Evolutionary conservation across 53 echinoderm and acorn worm species (phyloP), one percentile per base, ranked within the genome.

Genomic region (Echinarachnius parma): DNA sequence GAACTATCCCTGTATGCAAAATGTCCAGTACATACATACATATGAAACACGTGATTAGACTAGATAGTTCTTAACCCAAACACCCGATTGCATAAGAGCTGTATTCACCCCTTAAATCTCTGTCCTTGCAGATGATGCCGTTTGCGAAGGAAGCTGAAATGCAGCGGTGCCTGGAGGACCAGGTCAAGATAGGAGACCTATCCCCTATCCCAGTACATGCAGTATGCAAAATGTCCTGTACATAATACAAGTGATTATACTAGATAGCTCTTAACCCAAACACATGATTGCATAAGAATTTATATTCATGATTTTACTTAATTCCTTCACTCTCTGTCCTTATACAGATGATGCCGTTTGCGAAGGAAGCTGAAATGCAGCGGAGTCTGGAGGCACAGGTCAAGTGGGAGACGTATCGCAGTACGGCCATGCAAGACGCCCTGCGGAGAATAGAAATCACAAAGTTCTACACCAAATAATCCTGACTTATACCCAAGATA

Each of bases 61-160:
- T n/a, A n/a, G n/a, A n/a, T n/a, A n/a, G n/a, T n/a, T n/a, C n/a
- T n/a, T n/a, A n/a, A n/a, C n/a, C n/a, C n/a, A n/a, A n/a, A n/a
- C n/a, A n/a, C n/a, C n/a, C n/a, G n/a, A n/a, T n/a, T n/a, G n/a
- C n/a, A n/a, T n/a, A n/a, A n/a, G n/a, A n/a, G n/a, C n/a, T n/a
- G n/a, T n/a, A n/a, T n/a, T n/a, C n/a, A n/a, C n/a, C n/a, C n/a
- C n/a, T n/a, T n/a, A n/a, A n/a, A n/a, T n/a, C n/a, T n/a, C n/a
- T n/a, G n/a, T n/a, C n/a, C n/a, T n/a, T n/a, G n/a, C 44, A 72
- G 72, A 72, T 72, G 72, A 72, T 72, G 72, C 72, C 72, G 9
- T 72, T 56, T 72, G 72, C 72, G 3, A 72, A 72, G 28, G 72
- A 72, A 2, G 57, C 54, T 24, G 72, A 72, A 39, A 55, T 72